Base-by-base conservation (phyloP, 2,888 invertebrate genomes). In the Thymelicus sylvestris region DNA sequence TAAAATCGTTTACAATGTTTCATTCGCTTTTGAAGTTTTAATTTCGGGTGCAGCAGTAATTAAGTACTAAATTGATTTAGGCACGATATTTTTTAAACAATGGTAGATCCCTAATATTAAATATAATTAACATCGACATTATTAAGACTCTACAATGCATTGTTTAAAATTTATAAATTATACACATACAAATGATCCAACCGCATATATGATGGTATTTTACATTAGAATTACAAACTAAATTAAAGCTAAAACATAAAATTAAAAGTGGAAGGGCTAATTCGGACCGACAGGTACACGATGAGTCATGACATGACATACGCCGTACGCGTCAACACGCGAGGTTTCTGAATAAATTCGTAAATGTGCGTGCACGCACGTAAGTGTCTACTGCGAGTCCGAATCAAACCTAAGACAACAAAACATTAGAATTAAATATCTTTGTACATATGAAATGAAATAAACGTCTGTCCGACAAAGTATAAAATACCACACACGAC, bases 11-110 rank as follows among this genome's bases (percentile, higher is more conserved):
- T 66, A 59, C 71, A 68, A 67, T 47, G 67, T 61, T 73, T 44
- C 39, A 47, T 52, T 50, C 50, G 52, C 52, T 60, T 52, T 72
- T 70, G 59, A 73, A 52, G 65, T 69, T 76, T 65, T 52, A 74
- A 73, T 72, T 72, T 69, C 63, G n/a, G 63, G 72, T 74, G 74
- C 66, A 73, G 75, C 72, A 71, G 74, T 74, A 52, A 72, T 81
- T 81, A 83, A 81, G 83, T 82, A 83, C 81, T 80, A 76, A 74
- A 75, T 73, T 75, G 76, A 78, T 78, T 81, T 79, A 81, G 83
- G 80, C 81, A 81, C 81, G 76, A 77, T 71, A 70, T 74, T 74
- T 75, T 74, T 75, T 76, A 72, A 74, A 62, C 71, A 71, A 71
- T 62, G 71, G 73, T 65, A 71, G 71, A 72, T 71, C 68, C 67